These are phyloP conservation scores for Scalopus aquaticus DNA, from an alignment of 2,113 vertebrate genomes.

Conservation along the genomic window DNA sequence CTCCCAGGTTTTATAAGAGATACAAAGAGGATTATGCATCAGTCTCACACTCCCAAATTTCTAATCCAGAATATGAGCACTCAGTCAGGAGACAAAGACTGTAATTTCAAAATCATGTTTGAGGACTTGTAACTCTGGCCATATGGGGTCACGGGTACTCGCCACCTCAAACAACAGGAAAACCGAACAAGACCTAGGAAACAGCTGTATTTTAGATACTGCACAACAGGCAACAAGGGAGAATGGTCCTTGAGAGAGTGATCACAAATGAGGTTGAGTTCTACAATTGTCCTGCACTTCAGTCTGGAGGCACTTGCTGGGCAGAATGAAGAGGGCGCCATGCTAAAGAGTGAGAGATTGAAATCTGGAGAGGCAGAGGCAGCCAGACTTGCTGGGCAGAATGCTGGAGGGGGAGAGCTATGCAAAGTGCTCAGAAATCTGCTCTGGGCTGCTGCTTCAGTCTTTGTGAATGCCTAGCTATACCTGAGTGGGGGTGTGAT, in stretches of 20 bases:
- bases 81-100: not conserved
- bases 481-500: accelerated
- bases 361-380: not conserved
- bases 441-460: too few relatives aligned
- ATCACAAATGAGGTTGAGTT: not conserved
- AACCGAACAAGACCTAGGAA: not conserved
- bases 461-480: not conserved
- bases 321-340: not conserved
- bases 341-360: not conserved
- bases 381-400: not conserved
- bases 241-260: not conserved
- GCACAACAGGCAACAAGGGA: not conserved
- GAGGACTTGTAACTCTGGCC: not conserved
- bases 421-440: not conserved
- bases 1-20: not conserved
- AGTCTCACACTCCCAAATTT: not conserved
- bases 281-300: not conserved
- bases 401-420: not conserved
- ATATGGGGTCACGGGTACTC: not conserved
- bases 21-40: not conserved
- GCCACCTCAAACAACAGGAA: not conserved
- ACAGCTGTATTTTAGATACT: not conserved
- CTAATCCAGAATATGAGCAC: not conserved
- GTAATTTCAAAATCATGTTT: not conserved
- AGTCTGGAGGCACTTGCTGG: not conserved